Percentiles rank a stretch among this genome's conserved stretches.
phyloP scores from a whole-genome alignment of 92 coral and sea anemone species.

The Bergia sp. region DNA sequence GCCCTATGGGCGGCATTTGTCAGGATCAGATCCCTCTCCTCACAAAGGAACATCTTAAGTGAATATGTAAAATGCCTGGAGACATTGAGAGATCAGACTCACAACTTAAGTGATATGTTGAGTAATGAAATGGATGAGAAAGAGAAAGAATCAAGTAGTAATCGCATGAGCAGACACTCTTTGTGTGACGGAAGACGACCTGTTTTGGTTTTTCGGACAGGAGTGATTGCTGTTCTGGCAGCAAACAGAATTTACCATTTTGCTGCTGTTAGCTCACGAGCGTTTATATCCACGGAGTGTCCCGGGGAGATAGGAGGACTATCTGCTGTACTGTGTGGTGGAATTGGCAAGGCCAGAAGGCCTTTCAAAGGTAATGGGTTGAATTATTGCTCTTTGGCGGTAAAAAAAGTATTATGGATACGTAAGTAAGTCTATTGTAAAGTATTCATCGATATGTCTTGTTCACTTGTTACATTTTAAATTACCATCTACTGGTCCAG shows the following conservation, averaged over 20 bases:
- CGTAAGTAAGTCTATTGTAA: too few species aligned
- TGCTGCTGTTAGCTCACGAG: slow-evolving; percentile 64
- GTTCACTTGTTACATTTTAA: too few species aligned
- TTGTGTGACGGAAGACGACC: slow-evolving; percentile 74
- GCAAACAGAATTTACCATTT: slow-evolving; percentile 85
- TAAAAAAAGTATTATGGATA: too few species aligned
- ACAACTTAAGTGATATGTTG: slow-evolving; percentile 86
- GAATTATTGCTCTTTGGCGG: not conserved
- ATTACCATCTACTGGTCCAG: too few species aligned
- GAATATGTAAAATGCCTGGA: slow-evolving; percentile 75
- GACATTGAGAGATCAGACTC: slow-evolving; percentile 76
- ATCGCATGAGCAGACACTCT: slow-evolving; percentile 21
- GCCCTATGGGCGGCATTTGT: slow-evolving; percentile 94
- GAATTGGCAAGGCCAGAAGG: slow-evolving; percentile 43
- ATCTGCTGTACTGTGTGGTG: slow-evolving; percentile 80
- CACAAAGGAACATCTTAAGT: slow-evolving; percentile 81
- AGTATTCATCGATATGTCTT: too few species aligned
- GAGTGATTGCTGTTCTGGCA: slow-evolving; percentile 90
- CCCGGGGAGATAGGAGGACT: slow-evolving; percentile 91
- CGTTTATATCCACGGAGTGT: slow-evolving; percentile 80
- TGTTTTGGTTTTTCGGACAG: slow-evolving; percentile 82
- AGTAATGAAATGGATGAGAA: slow-evolving; percentile 82
- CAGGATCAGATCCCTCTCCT: slow-evolving; percentile 79
- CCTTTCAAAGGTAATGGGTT: slow-evolving; percentile 74
- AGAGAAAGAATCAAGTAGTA: slow-evolving; percentile 47